Base-by-base conservation (phyloP, 2,113 vertebrate species). In the Microtus pennsylvanicus region DNA sequence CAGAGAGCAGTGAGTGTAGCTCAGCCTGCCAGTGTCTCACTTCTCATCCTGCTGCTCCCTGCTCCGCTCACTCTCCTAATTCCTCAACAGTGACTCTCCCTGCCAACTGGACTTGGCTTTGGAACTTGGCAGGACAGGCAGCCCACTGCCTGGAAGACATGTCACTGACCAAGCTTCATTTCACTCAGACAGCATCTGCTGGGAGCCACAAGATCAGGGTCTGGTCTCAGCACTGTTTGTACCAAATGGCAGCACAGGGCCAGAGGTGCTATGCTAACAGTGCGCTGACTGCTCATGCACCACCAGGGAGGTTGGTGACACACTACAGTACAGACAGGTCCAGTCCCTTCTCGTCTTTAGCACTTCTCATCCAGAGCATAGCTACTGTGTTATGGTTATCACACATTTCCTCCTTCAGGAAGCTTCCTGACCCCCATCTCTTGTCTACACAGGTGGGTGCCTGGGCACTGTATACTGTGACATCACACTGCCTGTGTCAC, bases 291-390 rank as follows among this genome's bases (percentile, higher is more conserved):
- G n/a, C 7, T 8, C 61, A 14, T 0, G 1, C 6, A 3, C 35
- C 4, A 0, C 26, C 45, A 3, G 14, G 21, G 11, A 6, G 13
- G 33, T 14, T 30, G 45, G 52, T 0, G 0, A 28, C 80, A 50
- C 82, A 26, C 69, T 21, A 1, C 24, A 10, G 65, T 9, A 8
- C 21, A n/a, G 10, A 19, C 1, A 19, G 33, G 58, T 10, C 35
- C 16, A 58, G 16, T 50, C 45, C 26, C 67, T 7, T 12, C 21
- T 35, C n/a, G 4, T 30, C 13, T 17, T 4, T 5, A 47, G 70
- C 4, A 14, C 0, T 2, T 33, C 24, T 55, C 30, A 52, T 42
- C 21, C 63, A n/a, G 9, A 58, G 52, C 47, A 78, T 33, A n/a
- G 5, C 78, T 13, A 10, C n/a, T 42, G 0, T 30, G 4, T 55